Percentiles rank a stretch among this genome's conserved stretches.
These are phyloP conservation scores for Aleiodes sp. DNA, from an alignment of 1,140 invertebrate species.

Conservation along the genomic window DNA sequence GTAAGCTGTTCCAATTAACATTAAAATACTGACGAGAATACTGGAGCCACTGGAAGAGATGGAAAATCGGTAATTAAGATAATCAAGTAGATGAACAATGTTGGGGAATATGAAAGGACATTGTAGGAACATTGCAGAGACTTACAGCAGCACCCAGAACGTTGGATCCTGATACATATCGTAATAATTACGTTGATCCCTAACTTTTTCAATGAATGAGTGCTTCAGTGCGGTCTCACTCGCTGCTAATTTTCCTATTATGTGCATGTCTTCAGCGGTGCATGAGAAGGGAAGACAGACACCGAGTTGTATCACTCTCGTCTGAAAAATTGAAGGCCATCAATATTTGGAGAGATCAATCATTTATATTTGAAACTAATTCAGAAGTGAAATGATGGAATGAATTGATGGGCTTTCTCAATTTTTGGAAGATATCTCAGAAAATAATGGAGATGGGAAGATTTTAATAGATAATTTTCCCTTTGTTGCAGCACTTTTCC, in stretches of 20 bases:
- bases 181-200: conserved; percentile 74
- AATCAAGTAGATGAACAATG: no score
- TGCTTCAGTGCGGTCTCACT: conserved; percentile 49
- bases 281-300: conserved; percentile 79
- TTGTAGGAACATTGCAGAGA: conserved; percentile 31
- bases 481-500: no score
- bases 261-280: conserved; percentile 69
- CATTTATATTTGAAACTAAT: no score
- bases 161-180: conserved; percentile 74
- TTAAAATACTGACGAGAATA: conserved; percentile 65
- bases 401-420: not conserved
- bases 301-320: conserved; percentile 72
- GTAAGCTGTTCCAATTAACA: conserved; percentile 68
- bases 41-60: conserved; percentile 69
- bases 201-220: conserved; percentile 62
- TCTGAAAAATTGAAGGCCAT: conserved; percentile 46
- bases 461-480: no score
- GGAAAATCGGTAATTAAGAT: no score
- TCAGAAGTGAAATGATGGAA: not conserved
- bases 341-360: not conserved
- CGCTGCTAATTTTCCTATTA: conserved; percentile 68
- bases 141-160: conserved; percentile 78
- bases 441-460: no score
- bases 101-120: not conserved
- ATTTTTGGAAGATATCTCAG: no score